These are phyloP conservation scores for Spodoptera litura DNA, from an alignment of 1,140 invertebrate genomes.

Conservation along the genomic window DNA sequence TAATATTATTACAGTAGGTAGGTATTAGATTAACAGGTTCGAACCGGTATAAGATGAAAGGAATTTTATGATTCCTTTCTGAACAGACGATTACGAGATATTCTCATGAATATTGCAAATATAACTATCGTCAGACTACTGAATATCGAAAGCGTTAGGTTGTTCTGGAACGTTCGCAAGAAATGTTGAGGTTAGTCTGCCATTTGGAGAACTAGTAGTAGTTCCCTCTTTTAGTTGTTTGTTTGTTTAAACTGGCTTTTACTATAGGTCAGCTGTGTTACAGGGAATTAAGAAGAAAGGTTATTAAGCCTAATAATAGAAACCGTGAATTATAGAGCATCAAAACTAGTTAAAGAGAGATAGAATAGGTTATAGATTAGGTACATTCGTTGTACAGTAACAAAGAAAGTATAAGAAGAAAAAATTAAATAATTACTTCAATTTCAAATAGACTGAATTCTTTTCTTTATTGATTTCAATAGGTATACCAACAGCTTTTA, in stretches of 20 bases:
- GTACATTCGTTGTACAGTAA: too few species aligned
- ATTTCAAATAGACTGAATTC: too few species aligned
- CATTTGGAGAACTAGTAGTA: background rate
- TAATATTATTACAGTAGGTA: background rate
- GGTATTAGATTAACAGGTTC: background rate
- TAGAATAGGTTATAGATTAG: too few species aligned
- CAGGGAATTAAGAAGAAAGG: too few species aligned
- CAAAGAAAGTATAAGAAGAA: too few species aligned
- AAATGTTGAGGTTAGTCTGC: conserved; percentile 18
- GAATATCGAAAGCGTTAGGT: conserved; percentile 16
- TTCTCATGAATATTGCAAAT: conserved; percentile 38
- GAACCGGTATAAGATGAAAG: conserved; percentile 1
- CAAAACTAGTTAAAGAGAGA: too few species aligned
- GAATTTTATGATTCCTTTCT: conserved; percentile 17
- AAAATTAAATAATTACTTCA: too few species aligned
- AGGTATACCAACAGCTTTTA: too few species aligned
- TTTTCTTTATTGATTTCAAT: too few species aligned
- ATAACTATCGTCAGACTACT: conserved; percentile 6
- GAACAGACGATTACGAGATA: conserved; percentile 24
- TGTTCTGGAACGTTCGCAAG: conserved; percentile 2
- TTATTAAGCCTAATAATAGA: too few species aligned
- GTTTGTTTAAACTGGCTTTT: conserved; percentile 12
- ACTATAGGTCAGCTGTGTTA: too few species aligned
- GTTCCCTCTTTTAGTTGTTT: conserved; percentile 6
- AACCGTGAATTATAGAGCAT: too few species aligned